Evolutionary conservation across 2,888 invertebrate species (phyloP), one percentile per base, ranked within the genome.

Genomic region (Uloborus plumipes): DNA sequence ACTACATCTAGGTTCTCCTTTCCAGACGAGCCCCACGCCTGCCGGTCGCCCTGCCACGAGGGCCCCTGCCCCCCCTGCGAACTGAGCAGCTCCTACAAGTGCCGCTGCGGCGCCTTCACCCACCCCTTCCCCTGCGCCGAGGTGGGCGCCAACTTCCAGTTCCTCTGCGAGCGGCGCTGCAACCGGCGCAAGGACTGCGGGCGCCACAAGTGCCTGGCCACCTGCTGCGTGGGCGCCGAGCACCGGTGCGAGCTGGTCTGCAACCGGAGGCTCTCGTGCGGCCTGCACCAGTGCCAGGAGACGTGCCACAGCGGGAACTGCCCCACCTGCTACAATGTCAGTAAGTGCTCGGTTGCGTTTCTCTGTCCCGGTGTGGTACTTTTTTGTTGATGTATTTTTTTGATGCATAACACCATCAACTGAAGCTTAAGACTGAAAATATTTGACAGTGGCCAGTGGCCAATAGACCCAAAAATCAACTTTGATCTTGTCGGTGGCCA

Each of bases 151-250:
- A 91, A 92, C 64, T 93, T 93, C 87, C 94, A 94, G 87, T 78
- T 72, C 0, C 90, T 93, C 47, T 99, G 99, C 89, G 94, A 96
- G 88, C 95, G 94, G 87, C 94, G 94, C 86, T 99, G 99, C 88
- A 94, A 93, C 73, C 97, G 96, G 84, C 90, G 89, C 86, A 88
- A 88, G 81, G 85, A 86, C 3, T 91, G 91, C 87, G 89, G 89
- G 3, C 87, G 89, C 31, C 97, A 97, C 89, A 95, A 95, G 87
- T 99, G 99, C 90, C 94, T 94, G 87, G 93, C 94, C 86, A 90
- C 92, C 61, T 99, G 99, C 89, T 99, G 98, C 90, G 94, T 94
- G 86, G 94, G 94, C 83, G 90, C 92, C 16, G 94, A 95, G 82
- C 99, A 99, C 89, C 91, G 93, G 85, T 98, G 97, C 89, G 93